A percentile compares a stretch with the other conserved stretches of the same genome.
These are phyloP conservation scores for Phoeniculus purpureus DNA, from an alignment of 2,797 vertebrate species.

Conservation along the genomic window DNA sequence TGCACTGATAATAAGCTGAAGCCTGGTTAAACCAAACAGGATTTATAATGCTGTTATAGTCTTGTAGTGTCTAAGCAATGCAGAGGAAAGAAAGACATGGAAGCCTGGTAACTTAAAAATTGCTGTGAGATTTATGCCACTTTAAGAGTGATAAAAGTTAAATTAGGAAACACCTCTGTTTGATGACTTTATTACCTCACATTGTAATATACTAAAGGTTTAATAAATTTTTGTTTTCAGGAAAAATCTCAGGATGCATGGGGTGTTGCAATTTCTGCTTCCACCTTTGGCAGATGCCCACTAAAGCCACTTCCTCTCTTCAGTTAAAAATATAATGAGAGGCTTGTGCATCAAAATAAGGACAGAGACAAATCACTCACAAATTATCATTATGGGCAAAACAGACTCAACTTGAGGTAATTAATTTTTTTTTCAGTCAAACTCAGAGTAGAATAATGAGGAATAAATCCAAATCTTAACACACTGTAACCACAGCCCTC, in stretches of 20 bases:
- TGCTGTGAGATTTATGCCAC: constrained; percentile 4
- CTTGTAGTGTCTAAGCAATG: background rate
- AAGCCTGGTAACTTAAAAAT: background rate
- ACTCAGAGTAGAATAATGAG: too few relatives aligned
- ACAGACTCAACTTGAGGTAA: background rate
- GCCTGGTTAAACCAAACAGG: constrained; percentile 20
- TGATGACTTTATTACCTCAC: constrained; percentile 69
- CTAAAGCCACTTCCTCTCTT: background rate
- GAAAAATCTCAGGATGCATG: constrained; percentile 12
- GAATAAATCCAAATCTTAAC: background rate
- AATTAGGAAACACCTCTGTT: constrained; percentile 14
- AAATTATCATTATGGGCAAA: background rate
- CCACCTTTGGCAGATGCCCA: background rate
- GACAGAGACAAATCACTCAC: background rate
- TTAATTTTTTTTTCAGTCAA: background rate
- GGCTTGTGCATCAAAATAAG: background rate
- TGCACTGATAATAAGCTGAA: background rate
- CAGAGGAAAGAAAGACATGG: background rate
- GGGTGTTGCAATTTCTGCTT: background rate
- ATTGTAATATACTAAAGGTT: constrained; percentile 34
- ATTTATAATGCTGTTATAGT: constrained; percentile 37
- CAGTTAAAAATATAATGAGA: background rate
- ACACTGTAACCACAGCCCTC: too few relatives aligned
- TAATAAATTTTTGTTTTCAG: constrained; percentile 47
- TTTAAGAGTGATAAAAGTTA: constrained; percentile 38